Evolutionary conservation across 2,888 invertebrate genomes (phyloP).

Genomic region (Tiphia femorata): DNA sequence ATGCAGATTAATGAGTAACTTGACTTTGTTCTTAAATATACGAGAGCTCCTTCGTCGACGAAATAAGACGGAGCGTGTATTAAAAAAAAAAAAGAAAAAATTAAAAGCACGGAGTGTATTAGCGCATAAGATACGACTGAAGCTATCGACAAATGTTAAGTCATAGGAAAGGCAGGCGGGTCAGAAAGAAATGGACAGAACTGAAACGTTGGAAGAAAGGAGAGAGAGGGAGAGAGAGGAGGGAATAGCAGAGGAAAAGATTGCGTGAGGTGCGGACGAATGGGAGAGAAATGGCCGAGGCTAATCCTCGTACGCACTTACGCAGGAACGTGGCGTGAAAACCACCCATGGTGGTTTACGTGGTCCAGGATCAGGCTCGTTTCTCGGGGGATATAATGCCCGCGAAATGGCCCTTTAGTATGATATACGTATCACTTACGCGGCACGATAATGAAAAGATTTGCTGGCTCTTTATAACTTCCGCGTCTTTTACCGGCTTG

Average conservation of each 20-base stretch:
- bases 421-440: constrained; percentile 68
- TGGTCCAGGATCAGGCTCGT: constrained; percentile 39
- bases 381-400: constrained; percentile 48
- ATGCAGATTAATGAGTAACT: too few species aligned
- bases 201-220: not conserved
- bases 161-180: too few species aligned
- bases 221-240: not conserved
- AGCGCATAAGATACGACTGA: too few species aligned
- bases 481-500: constrained; percentile 55
- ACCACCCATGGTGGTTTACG: constrained; percentile 22
- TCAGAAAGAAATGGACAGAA: too few species aligned
- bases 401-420: constrained; percentile 64
- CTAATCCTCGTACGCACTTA: constrained; percentile 49
- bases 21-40: too few species aligned
- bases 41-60: too few species aligned
- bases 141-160: too few species aligned
- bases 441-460: constrained; percentile 67
- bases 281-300: constrained; percentile 27
- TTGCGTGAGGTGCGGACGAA: constrained; percentile 11
- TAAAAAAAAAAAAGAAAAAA: too few species aligned
- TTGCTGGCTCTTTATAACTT: constrained; percentile 65
- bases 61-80: too few species aligned
- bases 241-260: not conserved
- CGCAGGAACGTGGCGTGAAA: constrained; percentile 37
- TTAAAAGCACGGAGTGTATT: too few species aligned